A percentile compares a stretch with the other conserved stretches of the same genome.
These are phyloP conservation scores for Nibea albiflora DNA, from an alignment of 2,113 vertebrate species.

Conservation along the genomic window DNA sequence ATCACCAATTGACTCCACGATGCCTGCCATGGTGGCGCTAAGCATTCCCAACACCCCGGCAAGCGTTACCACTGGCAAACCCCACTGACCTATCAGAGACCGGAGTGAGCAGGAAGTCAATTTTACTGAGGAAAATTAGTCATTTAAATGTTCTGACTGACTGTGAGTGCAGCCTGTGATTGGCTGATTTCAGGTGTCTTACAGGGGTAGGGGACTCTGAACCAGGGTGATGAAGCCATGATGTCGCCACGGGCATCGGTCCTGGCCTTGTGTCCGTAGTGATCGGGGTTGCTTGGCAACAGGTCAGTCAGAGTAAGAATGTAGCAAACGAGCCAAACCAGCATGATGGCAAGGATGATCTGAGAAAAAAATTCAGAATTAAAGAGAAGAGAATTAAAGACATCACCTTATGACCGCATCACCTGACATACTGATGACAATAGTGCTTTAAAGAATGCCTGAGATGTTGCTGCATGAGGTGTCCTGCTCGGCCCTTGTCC, in stretches of 20 bases:
- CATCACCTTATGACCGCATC: no score
- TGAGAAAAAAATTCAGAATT: constrained; percentile 60
- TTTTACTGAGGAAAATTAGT: not conserved
- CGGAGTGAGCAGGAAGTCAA: not conserved
- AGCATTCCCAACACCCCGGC: constrained; percentile 97
- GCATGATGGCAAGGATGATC: constrained; percentile 95
- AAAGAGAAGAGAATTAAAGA: not conserved
- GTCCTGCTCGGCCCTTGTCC: no score
- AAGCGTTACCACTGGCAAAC: constrained; percentile 91
- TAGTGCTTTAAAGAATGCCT: no score
- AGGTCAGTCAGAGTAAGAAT: constrained; percentile 87
- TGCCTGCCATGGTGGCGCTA: constrained; percentile 93
- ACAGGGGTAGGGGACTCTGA: constrained; percentile 96
- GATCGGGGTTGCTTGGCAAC: constrained; percentile 84
- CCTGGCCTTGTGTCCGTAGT: constrained; percentile 91
- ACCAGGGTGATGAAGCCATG: constrained; percentile 91
- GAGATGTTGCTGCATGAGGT: no score
- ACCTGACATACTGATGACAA: no score
- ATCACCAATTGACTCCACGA: constrained; percentile 97
- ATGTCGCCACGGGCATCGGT: constrained; percentile 96
- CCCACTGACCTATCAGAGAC: constrained; percentile 92
- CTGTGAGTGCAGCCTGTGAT: not conserved
- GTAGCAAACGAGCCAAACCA: constrained; percentile 96
- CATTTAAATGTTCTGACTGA: not conserved
- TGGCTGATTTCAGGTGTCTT: constrained; percentile 68